Percentiles rank a stretch among this genome's conserved stretches.
phyloP scores from a whole-genome alignment of 1,140 invertebrate genomes.

The Harlomillsia oculata region DNA sequence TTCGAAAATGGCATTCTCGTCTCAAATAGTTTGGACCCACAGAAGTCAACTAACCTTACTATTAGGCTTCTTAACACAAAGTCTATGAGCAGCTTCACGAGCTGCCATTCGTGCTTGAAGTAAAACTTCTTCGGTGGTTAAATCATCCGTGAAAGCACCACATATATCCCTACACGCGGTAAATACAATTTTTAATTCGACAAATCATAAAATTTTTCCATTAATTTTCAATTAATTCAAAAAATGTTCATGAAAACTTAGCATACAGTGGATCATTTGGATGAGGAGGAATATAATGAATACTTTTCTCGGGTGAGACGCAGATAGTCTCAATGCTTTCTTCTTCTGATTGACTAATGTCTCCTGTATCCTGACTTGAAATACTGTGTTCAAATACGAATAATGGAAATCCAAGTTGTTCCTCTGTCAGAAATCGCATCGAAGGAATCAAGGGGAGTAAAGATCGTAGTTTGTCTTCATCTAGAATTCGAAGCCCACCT shows the following conservation, averaged over 20 bases:
- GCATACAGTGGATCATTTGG: conserved; percentile 34
- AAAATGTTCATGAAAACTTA: conserved; percentile 16
- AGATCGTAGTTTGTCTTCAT: conserved; percentile 68
- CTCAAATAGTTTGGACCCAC: too few relatives aligned
- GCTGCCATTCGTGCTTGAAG: conserved; percentile 59
- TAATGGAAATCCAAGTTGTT: conserved; percentile 78
- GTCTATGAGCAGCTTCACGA: conserved; percentile 53
- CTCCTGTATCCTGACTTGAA: conserved; percentile 44
- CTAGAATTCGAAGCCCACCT: conserved; percentile 70
- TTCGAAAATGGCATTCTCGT: too few relatives aligned
- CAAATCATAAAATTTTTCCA: neutral
- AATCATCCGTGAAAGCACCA: conserved; percentile 67
- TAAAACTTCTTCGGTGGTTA: conserved; percentile 69
- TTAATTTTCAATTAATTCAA: neutral
- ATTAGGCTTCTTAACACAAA: conserved; percentile 50
- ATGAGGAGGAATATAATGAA: conserved; percentile 34
- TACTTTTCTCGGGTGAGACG: conserved; percentile 32
- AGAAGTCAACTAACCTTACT: conserved; percentile 38
- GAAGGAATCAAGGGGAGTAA: conserved; percentile 65
- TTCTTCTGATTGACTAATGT: conserved; percentile 45
- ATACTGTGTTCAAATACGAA: conserved; percentile 37
- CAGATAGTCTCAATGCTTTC: conserved; percentile 42
- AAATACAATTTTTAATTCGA: neutral
- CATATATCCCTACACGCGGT: conserved; percentile 49
- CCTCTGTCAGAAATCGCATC: conserved; percentile 68